These are phyloP conservation scores for Xiphydria camelus DNA, from an alignment of 2,888 invertebrate genomes.

Conservation along the genomic window DNA sequence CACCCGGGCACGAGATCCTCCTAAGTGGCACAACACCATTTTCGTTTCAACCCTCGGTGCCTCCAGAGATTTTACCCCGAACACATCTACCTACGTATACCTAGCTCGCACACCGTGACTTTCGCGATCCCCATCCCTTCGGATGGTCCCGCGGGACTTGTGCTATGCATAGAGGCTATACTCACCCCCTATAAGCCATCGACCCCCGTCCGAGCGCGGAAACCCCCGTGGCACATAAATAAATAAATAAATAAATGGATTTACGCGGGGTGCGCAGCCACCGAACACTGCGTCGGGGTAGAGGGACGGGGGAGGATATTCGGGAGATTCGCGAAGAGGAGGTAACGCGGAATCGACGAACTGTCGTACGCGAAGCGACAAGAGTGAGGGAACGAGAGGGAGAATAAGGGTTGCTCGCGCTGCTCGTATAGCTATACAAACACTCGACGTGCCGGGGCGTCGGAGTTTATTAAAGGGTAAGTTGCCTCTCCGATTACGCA, in stretches of 20 bases:
- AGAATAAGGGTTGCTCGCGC: too few relatives aligned
- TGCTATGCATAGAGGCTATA: slow-evolving; percentile 31
- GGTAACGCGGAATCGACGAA: slow-evolving; percentile 5
- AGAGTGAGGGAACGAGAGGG: slow-evolving; percentile 16
- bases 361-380: slow-evolving; percentile 8
- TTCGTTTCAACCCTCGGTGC: slow-evolving; percentile 52
- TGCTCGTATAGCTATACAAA: too few relatives aligned
- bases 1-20: too few relatives aligned
- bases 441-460: too few relatives aligned
- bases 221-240: slow-evolving; percentile 54
- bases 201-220: slow-evolving; percentile 25
- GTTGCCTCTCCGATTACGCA: too few relatives aligned
- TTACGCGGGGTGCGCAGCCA: too few relatives aligned
- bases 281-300: slow-evolving; percentile 27
- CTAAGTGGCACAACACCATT: slow-evolving; percentile 57
- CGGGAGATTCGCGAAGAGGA: slow-evolving; percentile 9
- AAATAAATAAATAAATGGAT: slow-evolving; percentile 57
- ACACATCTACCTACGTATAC: slow-evolving; percentile 4
- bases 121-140: slow-evolving; percentile 41
- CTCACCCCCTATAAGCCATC: slow-evolving; percentile 10
- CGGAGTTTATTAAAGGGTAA: too few relatives aligned
- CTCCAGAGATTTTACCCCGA: slow-evolving; percentile 47
- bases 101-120: slow-evolving; percentile 42
- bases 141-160: slow-evolving; percentile 45
- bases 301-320: slow-evolving; percentile 26